A percentile compares a stretch with the other conserved stretches of the same genome.
These are phyloP conservation scores for Torymus auratus DNA, from an alignment of 2,888 invertebrate species.

Conservation along the genomic window DNA sequence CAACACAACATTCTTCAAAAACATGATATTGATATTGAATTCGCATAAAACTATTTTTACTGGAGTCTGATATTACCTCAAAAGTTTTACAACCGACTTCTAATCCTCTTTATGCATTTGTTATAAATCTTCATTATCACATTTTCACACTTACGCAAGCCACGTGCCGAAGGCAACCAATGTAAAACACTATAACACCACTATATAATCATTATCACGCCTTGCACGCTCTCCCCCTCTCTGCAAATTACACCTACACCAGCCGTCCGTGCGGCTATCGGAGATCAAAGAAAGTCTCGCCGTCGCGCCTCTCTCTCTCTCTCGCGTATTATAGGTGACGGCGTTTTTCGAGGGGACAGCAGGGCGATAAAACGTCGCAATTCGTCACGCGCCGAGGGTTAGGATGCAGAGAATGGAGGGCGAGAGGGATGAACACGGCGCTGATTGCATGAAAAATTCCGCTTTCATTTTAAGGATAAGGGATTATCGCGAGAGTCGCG, in stretches of 20 bases:
- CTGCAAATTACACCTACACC: neutral
- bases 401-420: neutral
- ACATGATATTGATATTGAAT: too few relatives aligned
- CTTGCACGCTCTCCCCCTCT: neutral
- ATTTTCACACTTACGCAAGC: too few relatives aligned
- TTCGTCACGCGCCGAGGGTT: slow-evolving; percentile 19
- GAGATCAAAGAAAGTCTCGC: slow-evolving; percentile 16
- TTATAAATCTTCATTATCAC: too few relatives aligned
- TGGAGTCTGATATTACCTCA: too few relatives aligned
- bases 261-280: neutral
- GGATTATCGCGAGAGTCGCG: neutral
- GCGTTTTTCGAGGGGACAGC: neutral
- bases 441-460: slow-evolving; percentile 29
- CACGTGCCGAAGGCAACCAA: too few relatives aligned
- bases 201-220: neutral
- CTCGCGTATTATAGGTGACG: too few relatives aligned
- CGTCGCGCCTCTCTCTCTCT: too few relatives aligned
- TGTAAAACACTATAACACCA: too few relatives aligned
- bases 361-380: slow-evolving; percentile 17
- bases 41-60: too few relatives aligned
- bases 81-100: too few relatives aligned
- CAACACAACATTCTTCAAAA: too few relatives aligned
- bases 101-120: too few relatives aligned
- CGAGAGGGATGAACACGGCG: neutral
- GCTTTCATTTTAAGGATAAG: slow-evolving; percentile 3